Base-by-base conservation (phyloP, 2,888 invertebrate species). In the Xylophagus ater region DNA sequence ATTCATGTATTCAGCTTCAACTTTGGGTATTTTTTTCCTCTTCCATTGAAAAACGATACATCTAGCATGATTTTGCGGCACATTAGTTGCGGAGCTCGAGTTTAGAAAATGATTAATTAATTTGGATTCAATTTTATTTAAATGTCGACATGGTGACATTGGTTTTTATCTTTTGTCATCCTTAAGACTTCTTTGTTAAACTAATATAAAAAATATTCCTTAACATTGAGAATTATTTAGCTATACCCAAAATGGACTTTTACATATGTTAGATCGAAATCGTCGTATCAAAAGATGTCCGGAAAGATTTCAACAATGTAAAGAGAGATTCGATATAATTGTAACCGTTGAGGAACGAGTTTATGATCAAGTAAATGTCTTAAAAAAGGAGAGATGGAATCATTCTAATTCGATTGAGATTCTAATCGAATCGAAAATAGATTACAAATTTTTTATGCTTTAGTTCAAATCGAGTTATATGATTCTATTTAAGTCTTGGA, bases 271-370 rank as follows among this genome's bases (percentile, higher is more conserved):
- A 53, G 98, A 99, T 59, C 75, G 98, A 51, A 99, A 99, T 65
- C 71, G 92, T 47, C 73, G 97, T 57, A 93, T 99, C 49, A 99
- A 99, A 67, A 73, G 78, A 20, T 78, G 76, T 43, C 98, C 98
- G 2, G 94, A 99, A 66, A 76, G 86, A 52, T 98, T 99, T 68
- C 98, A 99, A 67, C 71, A 76, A 8, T 80, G 81, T 47, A 73
- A 72, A 47, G 92, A 96, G 47, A 79, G 80, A 55, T 99, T 98
- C 65, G 94, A 97, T 68, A 80, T 99, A 38, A 76, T 99, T 43
- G 82, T 99, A 50, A 93, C 96, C 0, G 92, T 94, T 57, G 98
- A 99, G 65, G 98, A 99, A 62, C 71, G 97, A 50, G 97, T 99
- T 1, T 99, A 96, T 62, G 98, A 99, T 65, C 93, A 97, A 73